A percentile compares a stretch with the other conserved stretches of the same genome.
These are phyloP conservation scores for Entomobrya multifasciata DNA, from an alignment of 2,888 invertebrate genomes.

Conservation along the genomic window DNA sequence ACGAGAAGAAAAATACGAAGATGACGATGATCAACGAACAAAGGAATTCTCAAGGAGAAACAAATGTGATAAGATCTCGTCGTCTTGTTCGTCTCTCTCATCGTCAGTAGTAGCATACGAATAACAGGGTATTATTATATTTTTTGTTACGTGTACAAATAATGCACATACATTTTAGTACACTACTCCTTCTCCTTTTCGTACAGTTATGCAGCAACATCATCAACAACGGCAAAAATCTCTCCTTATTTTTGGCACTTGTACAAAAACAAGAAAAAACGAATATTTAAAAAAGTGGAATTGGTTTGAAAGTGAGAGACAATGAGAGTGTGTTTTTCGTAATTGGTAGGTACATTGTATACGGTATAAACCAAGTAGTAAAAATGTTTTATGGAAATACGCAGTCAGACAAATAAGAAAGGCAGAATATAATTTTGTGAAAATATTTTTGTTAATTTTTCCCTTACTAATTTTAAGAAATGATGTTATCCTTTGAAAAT, in stretches of 20 bases:
- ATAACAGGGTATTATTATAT: not conserved
- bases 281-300: not conserved
- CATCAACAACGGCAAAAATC: not conserved
- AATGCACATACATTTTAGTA: no score
- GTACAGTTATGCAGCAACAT: not conserved
- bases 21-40: constrained; percentile 38
- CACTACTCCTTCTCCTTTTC: no score
- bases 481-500: no score
- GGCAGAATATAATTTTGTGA: no score
- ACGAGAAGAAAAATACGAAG: constrained; percentile 22
- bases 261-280: constrained; percentile 13
- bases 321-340: constrained; percentile 36
- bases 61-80: constrained; percentile 49
- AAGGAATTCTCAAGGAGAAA: constrained; percentile 52
- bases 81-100: not conserved
- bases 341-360: constrained; percentile 26
- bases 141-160: constrained; percentile 1
- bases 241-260: constrained; percentile 33
- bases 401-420: no score
- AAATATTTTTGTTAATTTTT: not conserved
- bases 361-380: no score
- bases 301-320: constrained; percentile 4
- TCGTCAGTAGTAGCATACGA: not conserved
- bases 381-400: no score
- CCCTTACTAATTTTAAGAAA: no score